phyloP scores from a whole-genome alignment of 1,140 invertebrate genomes.

The Euura saliciscinereae region DNA sequence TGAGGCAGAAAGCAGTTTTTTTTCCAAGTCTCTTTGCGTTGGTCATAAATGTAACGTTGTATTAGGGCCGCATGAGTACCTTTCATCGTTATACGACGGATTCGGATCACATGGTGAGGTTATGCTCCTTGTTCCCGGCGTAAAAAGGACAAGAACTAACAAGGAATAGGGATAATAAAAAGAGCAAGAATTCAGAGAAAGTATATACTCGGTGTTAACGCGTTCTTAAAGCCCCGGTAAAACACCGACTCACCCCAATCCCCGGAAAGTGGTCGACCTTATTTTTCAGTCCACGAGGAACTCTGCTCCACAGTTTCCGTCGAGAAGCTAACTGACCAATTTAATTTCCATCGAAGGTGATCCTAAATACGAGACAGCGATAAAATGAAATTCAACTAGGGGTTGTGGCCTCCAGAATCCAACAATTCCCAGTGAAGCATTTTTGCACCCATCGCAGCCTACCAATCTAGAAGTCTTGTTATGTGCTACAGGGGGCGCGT shows the following conservation, averaged over 20 bases:
- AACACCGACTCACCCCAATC: no score
- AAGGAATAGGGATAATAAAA: not conserved
- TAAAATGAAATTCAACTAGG: slow-evolving; percentile 7
- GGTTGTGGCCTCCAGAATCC: not conserved
- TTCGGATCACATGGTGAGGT: not conserved
- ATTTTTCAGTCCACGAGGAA: no score
- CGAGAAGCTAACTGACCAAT: no score
- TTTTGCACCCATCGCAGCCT: not conserved
- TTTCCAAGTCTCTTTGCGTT: not conserved
- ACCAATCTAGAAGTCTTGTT: slow-evolving; percentile 13
- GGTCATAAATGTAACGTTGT: slow-evolving; percentile 5
- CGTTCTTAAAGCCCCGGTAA: no score
- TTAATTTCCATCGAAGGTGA: not conserved
- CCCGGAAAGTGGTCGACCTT: no score
- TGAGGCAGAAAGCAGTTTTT: not conserved
- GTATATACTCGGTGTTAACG: no score
- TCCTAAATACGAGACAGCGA: slow-evolving; percentile 2
- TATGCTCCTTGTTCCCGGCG: not conserved
- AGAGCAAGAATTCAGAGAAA: not conserved
- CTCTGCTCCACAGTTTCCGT: no score
- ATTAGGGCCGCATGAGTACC: not conserved
- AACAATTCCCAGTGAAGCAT: not conserved
- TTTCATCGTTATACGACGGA: slow-evolving; percentile 5
- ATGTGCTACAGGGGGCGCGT: not conserved
- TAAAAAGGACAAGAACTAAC: not conserved